A percentile compares a stretch with the other conserved stretches of the same genome.
Evolutionary conservation across 2,888 invertebrate species (phyloP).

Genomic region (Pollenia angustigena): DNA sequence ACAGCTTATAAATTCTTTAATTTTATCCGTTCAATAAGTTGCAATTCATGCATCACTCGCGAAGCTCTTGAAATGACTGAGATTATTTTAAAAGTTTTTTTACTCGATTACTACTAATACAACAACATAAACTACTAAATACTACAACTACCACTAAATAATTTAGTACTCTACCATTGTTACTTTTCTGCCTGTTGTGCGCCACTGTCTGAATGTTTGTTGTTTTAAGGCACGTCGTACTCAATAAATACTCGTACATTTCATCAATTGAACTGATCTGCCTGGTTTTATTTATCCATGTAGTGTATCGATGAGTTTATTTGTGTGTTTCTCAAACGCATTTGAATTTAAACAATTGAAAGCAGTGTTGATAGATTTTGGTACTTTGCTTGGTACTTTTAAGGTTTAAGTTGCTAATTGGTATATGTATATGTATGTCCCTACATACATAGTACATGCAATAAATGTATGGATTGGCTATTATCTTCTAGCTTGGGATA

Average conservation of each 20-base stretch:
- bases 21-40: conserved; percentile 56
- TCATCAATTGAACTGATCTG: conserved; percentile 30
- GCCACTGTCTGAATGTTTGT: background rate
- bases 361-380: conserved; percentile 2
- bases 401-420: no score
- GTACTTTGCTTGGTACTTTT: background rate
- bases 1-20: background rate
- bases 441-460: no score
- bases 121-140: conserved; percentile 14
- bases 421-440: no score
- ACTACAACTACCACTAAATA: conserved; percentile 39
- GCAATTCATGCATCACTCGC: conserved; percentile 67
- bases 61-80: conserved; percentile 75
- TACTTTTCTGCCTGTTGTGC: background rate
- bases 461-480: no score
- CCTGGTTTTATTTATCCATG: conserved; percentile 41
- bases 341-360: conserved; percentile 41
- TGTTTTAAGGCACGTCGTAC: background rate
- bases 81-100: conserved; percentile 52
- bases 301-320: conserved; percentile 32
- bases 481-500: no score
- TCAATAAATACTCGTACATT: conserved; percentile 24
- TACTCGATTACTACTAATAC: conserved; percentile 43
- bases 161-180: conserved; percentile 30
- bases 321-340: conserved; percentile 58